Base-by-base conservation (phyloP, 2,797 vertebrate genomes). In the Diglossa cyanea region DNA sequence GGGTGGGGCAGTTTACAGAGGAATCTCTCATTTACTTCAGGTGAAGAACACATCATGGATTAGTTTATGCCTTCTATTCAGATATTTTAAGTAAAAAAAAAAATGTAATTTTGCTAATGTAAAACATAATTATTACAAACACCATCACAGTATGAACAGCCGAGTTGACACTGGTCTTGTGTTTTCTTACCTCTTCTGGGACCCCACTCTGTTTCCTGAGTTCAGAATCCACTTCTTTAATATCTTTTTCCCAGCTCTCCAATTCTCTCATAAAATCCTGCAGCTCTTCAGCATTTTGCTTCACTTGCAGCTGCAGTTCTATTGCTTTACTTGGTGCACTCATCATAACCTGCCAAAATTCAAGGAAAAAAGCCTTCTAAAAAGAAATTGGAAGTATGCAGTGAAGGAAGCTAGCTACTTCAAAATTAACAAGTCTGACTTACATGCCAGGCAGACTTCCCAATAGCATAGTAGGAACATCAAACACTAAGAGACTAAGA, bases 261-360 rank as follows among this genome's bases (percentile, higher is more conserved):
- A 99, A 97, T 20, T 99, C 99, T 96, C 94, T 98, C 98, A 99
- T 98, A 88, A 99, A 99, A 96, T 98, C 98, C 39, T 99, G 99
- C 86, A 99, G 96, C 63, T 99, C 99, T 95, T 99, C 99, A 17
- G 98, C 98, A 93, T 99, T 99, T 85, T 99, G 99, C 45, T 98
- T 98, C 96, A 99, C 98, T 96, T 99, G 99, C 57, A 99, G 94
- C 96, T 99, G 99, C 48, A 99, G 91, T 84, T 99, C 99, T 51
- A 99, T 7, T 0, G 98, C 97, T 98, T 99, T 99, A 96, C 93
- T 99, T 76, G 97, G 97, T 17, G 96, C 96, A 47, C 98, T 98
- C 99, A 99, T 99, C 67, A 71, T 93, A 80, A 72, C 9, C 86
- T 94, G 74, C 9, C 51, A 85, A 82, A 77, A 78, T 94, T n/a